A percentile compares a stretch with the other conserved stretches of the same genome.
Conservation (phyloP, 1,140 invertebrate genomes). For the Lordiphosa collinella region DNA sequence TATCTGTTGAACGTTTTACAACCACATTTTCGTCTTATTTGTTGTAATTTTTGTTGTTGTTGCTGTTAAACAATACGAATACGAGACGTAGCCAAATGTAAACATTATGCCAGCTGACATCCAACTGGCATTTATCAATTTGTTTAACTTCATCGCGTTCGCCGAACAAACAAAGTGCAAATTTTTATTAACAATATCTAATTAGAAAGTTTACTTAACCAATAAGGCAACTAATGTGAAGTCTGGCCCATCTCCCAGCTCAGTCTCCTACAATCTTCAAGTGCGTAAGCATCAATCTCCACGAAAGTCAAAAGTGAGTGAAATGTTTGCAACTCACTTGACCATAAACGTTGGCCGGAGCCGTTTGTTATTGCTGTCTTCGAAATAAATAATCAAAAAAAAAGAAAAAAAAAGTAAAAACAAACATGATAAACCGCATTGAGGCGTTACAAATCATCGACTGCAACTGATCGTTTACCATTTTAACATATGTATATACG, state of each 20-base stretch:
- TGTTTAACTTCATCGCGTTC: constrained; percentile 15
- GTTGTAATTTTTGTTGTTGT: no score
- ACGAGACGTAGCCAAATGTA: background rate
- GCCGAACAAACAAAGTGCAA: background rate
- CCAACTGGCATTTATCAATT: constrained; percentile 12
- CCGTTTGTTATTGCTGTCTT: background rate
- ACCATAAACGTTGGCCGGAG: constrained; percentile 20
- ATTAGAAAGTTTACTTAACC: constrained; percentile 41
- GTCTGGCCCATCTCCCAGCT: background rate
- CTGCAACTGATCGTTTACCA: constrained; percentile 52
- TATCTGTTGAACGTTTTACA: no score
- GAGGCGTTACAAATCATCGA: constrained; percentile 47
- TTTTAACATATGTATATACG: constrained; percentile 23
- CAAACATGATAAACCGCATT: constrained; percentile 19
- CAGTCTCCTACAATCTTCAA: constrained; percentile 9
- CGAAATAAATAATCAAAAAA: background rate
- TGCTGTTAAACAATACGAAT: no score
- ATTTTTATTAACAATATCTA: constrained; percentile 10
- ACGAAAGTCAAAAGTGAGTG: constrained; percentile 21
- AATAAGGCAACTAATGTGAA: constrained; percentile 37
- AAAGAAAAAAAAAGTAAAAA: background rate
- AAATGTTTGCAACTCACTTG: constrained; percentile 44
- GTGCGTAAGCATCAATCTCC: constrained; percentile 11
- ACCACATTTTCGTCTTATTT: no score
- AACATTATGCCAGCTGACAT: constrained; percentile 1